phyloP scores from a whole-genome alignment of 2,113 vertebrate genomes.

The Cettia cetti region DNA sequence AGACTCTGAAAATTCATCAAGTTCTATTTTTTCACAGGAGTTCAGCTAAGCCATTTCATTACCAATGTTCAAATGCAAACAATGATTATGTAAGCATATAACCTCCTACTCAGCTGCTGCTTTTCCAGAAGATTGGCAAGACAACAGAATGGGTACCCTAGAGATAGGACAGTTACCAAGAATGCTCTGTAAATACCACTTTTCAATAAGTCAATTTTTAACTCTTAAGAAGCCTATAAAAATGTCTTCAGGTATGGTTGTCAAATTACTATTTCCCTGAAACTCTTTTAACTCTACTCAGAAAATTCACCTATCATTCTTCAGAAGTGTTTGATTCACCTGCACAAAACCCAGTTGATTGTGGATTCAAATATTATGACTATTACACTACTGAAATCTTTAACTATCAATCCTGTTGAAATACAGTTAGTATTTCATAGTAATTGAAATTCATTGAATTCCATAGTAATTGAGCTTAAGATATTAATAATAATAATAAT shows the following conservation, averaged over 20 bases:
- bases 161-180: neutral
- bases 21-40: neutral
- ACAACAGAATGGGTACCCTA: neutral
- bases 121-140: neutral
- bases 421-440: neutral
- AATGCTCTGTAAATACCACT: neutral
- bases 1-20: neutral
- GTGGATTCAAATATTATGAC: neutral
- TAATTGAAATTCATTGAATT: neutral
- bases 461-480: neutral
- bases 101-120: neutral
- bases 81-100: neutral
- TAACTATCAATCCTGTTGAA: neutral
- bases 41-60: neutral
- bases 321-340: neutral
- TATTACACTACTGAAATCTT: neutral
- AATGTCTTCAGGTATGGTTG: neutral
- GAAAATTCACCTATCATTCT: neutral
- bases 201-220: neutral
- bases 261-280: neutral
- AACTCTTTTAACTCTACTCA: neutral
- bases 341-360: neutral
- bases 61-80: neutral
- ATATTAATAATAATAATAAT: neutral
- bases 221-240: neutral